phyloP scores from a whole-genome alignment of 2,113 vertebrate species.

The Apaloderma vittatum region DNA sequence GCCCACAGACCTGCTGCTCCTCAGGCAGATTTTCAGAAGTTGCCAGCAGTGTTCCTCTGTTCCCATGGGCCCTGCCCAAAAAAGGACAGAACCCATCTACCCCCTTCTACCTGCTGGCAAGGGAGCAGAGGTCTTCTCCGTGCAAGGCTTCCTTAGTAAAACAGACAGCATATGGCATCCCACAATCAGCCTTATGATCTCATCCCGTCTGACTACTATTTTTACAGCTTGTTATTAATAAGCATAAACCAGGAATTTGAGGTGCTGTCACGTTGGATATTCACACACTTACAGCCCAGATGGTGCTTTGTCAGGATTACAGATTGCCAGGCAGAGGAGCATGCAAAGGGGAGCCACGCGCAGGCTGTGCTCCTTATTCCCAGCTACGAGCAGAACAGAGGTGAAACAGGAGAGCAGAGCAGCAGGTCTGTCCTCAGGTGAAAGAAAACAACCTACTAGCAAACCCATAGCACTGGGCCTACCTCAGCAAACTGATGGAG shows the following conservation, averaged over 20 bases:
- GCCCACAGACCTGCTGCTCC: not conserved
- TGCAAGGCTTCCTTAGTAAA: not conserved
- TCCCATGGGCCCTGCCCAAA: not conserved
- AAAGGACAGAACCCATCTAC: not conserved
- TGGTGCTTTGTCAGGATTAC: slow-evolving; percentile 47
- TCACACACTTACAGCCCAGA: slow-evolving; percentile 58
- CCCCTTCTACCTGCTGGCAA: not conserved
- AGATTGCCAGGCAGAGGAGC: slow-evolving; percentile 11
- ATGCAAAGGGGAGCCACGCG: not conserved
- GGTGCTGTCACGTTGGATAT: slow-evolving; percentile 37
- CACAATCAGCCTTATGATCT: slow-evolving; percentile 66
- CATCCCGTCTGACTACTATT: slow-evolving; percentile 74
- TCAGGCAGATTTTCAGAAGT: not conserved
- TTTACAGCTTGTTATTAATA: slow-evolving; percentile 79
- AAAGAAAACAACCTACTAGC: accelerated
- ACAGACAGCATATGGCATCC: slow-evolving; percentile 53
- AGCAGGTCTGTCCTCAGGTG: not conserved
- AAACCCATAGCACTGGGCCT: not conserved
- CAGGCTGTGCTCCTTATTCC: not conserved
- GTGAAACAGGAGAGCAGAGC: not conserved
- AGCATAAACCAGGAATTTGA: slow-evolving; percentile 66
- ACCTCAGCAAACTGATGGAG: not conserved
- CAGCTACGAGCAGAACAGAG: accelerated
- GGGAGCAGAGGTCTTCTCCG: not conserved
- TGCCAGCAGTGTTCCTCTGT: not conserved